Evolutionary conservation across 2,888 invertebrate genomes (phyloP).

Genomic region (Amblyteles armatorius): DNA sequence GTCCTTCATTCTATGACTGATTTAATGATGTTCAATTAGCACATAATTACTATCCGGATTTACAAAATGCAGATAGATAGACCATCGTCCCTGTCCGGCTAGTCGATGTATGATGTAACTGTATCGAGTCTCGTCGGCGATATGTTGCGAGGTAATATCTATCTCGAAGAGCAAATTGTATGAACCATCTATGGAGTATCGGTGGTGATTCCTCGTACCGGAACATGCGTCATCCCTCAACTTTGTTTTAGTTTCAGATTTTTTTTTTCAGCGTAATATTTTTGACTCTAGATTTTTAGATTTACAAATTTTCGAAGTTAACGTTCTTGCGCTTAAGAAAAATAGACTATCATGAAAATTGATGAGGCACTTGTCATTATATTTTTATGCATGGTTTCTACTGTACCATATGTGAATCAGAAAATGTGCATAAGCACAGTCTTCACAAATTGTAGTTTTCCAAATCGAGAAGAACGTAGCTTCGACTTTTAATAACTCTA

Average conservation of each 20-base stretch:
- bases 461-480: neutral
- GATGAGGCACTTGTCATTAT: neutral
- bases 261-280: neutral
- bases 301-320: neutral
- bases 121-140: neutral
- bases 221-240: neutral
- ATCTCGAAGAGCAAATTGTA: neutral
- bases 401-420: too few relatives aligned
- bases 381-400: neutral
- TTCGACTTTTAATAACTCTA: neutral
- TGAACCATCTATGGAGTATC: neutral
- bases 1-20: neutral
- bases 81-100: neutral
- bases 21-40: conserved; percentile 13
- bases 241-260: neutral
- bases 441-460: neutral
- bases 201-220: neutral
- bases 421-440: too few relatives aligned
- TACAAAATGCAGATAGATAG: neutral
- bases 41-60: neutral
- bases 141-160: neutral
- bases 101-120: neutral
- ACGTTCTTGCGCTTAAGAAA: neutral
- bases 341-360: neutral
- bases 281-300: neutral